Evolutionary conservation across 2,797 vertebrate species (phyloP), one percentile per base, ranked within the genome.

Genomic region (Lophotriccus pileatus): DNA sequence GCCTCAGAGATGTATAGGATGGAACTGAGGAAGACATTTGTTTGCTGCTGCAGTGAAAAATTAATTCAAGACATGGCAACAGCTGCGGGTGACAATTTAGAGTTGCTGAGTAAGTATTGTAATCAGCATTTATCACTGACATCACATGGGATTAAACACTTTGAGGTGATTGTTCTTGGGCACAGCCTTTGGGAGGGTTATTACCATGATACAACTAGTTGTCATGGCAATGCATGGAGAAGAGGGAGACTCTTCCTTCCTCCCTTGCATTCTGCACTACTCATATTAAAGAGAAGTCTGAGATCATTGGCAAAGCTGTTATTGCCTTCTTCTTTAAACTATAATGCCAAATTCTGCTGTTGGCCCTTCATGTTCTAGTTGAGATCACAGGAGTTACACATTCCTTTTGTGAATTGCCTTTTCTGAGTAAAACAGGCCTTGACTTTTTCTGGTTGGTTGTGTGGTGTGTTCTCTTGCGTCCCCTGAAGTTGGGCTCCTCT

Each of bases 191-290:
- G 93, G 87, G 69, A 95, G 87, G 79, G 94, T 97, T 95, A 94
- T 96, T 97, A 80, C 91, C 89, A 70, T 96, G 85, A 88, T 96
- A 96, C 84, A 94, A 67, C 80, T 55, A 72, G 96, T 97, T 97
- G 94, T 97, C 96, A 95, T 96, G 95, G 95, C 90, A 94, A 97
- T 96, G 66, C 84, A 27, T 68, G 87, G 87, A 78, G 92, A 91
- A 89, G 70, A 75, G 80, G 95, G 96, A 93, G 92, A 67, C 87
- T 94, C 88, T 97, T 97, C 95, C 95, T 97, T 94, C 95, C 89
- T 95, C 84, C 73, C 90, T 85, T 93, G 46, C 75, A 58, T 96
- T 94, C 80, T 66, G 49, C 52, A 59, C 60, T 80, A 7, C 74
- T 83, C 56, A 41, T 70, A 1, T 56, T 96, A 74, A 92, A 95